phyloP scores from a whole-genome alignment of 1,140 invertebrate species.

The Ooceraea biroi region DNA sequence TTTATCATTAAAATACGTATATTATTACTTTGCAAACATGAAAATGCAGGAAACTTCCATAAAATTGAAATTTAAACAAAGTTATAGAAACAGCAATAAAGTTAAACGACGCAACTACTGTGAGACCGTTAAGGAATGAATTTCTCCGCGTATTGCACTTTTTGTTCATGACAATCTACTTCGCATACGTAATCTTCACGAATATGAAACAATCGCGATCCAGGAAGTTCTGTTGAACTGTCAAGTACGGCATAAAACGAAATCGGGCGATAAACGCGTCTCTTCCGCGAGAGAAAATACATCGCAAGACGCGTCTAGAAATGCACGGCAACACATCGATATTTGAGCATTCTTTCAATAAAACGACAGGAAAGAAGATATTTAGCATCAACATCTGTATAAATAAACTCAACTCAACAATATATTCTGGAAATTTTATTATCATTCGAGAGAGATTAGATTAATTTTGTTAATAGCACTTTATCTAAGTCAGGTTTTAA shows the following conservation, averaged over 20 bases:
- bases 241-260: slow-evolving; percentile 50
- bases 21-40: slow-evolving; percentile 20
- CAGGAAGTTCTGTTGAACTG: slow-evolving; percentile 27
- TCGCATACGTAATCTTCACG: slow-evolving; percentile 42
- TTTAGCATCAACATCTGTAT: neutral
- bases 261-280: slow-evolving; percentile 51
- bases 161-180: slow-evolving; percentile 3
- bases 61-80: slow-evolving; percentile 48
- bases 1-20: neutral
- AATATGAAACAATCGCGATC: slow-evolving; percentile 53
- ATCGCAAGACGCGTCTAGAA: slow-evolving; percentile 23
- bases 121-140: slow-evolving; percentile 45
- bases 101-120: slow-evolving; percentile 34
- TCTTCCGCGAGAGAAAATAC: slow-evolving; percentile 30
- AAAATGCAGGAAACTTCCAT: neutral
- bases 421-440: slow-evolving; percentile 5
- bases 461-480: neutral
- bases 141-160: slow-evolving; percentile 7
- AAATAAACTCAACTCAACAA: slow-evolving; percentile 37
- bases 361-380: slow-evolving; percentile 15
- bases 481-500: neutral
- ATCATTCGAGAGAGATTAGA: neutral
- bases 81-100: slow-evolving; percentile 36
- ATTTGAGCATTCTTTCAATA: slow-evolving; percentile 33
- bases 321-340: slow-evolving; percentile 33